phyloP scores from a whole-genome alignment of 2,888 invertebrate genomes.

The Melanophora roralis region DNA sequence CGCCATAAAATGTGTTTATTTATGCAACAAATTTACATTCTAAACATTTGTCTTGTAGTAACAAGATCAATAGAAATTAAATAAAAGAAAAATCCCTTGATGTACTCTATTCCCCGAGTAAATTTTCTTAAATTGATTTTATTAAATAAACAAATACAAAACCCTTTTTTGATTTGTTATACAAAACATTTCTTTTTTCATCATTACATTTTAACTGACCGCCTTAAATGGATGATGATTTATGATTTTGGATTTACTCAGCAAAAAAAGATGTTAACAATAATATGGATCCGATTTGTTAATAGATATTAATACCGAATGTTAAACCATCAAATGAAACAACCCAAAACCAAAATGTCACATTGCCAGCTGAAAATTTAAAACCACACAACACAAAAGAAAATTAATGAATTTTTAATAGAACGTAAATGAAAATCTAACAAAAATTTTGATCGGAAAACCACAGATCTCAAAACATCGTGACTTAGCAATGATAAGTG shows the following conservation, averaged over 20 bases:
- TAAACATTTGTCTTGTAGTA: not conserved
- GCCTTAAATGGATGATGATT: conserved; percentile 36
- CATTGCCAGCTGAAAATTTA: conserved; percentile 44
- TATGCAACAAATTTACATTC: too few species aligned
- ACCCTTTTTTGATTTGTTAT: conserved; percentile 33
- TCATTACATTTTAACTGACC: not conserved
- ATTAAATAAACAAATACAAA: conserved; percentile 20
- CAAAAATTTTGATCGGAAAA: not conserved
- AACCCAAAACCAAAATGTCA: conserved; percentile 41
- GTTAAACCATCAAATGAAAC: conserved; percentile 31
- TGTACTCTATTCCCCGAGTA: not conserved
- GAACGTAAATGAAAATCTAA: conserved; percentile 5
- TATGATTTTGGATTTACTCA: conserved; percentile 26
- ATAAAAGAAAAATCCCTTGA: conserved; percentile 35
- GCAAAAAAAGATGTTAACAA: conserved; percentile 23
- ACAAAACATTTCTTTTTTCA: conserved; percentile 23
- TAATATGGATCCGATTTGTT: conserved; percentile 30
- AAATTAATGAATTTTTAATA: conserved; percentile 53
- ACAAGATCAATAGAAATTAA: not conserved
- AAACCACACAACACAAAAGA: conserved; percentile 20
- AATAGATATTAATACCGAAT: conserved; percentile 33
- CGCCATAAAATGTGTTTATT: too few species aligned
- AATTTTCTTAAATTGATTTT: conserved; percentile 22
- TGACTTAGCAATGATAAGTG: conserved; percentile 28
- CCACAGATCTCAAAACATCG: not conserved